phyloP scores from a whole-genome alignment of 1,140 invertebrate genomes.

The Linepithema humile region DNA sequence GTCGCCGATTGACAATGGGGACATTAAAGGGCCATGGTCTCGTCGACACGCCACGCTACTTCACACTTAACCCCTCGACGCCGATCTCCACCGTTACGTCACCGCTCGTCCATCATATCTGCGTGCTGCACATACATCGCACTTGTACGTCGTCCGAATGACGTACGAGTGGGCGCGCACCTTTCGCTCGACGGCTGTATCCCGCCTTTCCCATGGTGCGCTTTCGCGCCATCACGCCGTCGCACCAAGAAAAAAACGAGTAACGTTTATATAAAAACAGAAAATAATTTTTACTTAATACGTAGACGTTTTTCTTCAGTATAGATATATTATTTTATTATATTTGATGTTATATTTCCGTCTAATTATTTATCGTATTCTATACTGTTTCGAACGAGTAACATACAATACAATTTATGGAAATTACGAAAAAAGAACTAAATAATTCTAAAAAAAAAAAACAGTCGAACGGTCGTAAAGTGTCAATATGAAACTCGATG shows the following conservation, averaged over 20 bases:
- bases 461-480: not conserved
- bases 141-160: not conserved
- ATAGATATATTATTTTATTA: too few relatives aligned
- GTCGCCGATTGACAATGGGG: slow-evolving; percentile 4
- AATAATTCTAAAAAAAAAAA: not conserved
- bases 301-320: too few relatives aligned
- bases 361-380: not conserved
- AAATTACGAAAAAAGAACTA: not conserved
- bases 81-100: slow-evolving; percentile 26
- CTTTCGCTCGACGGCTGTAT: not conserved
- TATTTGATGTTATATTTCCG: too few relatives aligned
- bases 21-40: slow-evolving; percentile 11
- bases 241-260: not conserved
- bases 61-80: slow-evolving; percentile 27
- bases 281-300: not conserved
- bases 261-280: not conserved
- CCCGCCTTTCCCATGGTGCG: not conserved
- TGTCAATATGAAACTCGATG: not conserved
- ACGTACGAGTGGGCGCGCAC: slow-evolving; percentile 9
- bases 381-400: not conserved
- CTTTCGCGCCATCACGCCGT: not conserved
- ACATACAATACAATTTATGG: not conserved
- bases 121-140: not conserved
- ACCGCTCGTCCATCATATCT: slow-evolving; percentile 20
- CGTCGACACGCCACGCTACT: not conserved